phyloP scores from a whole-genome alignment of 2,888 invertebrate genomes.

The Aporophyla nigra region DNA sequence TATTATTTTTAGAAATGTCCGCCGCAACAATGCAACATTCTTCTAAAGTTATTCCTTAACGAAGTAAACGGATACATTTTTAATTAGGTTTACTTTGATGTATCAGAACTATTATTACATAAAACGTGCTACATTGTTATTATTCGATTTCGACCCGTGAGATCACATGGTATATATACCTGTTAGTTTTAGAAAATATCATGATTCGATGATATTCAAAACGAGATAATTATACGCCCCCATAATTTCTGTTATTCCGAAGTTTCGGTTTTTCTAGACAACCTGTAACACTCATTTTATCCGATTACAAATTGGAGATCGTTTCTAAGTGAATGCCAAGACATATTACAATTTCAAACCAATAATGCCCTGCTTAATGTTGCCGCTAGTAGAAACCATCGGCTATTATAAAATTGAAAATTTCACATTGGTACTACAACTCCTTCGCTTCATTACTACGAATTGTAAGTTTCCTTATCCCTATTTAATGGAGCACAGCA shows the following conservation, averaged over 20 bases:
- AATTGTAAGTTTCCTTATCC: not conserved
- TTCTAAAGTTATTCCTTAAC: slow-evolving; percentile 5
- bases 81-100: not conserved
- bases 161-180: not conserved
- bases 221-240: not conserved
- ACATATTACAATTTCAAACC: no score
- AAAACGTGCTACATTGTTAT: slow-evolving; percentile 9
- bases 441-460: not conserved
- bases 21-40: slow-evolving; percentile 1
- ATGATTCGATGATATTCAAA: not conserved
- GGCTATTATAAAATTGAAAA: not conserved
- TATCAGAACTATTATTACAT: not conserved
- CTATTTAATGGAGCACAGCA: not conserved
- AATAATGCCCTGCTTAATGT: no score
- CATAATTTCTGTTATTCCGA: not conserved
- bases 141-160: not conserved
- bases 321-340: not conserved
- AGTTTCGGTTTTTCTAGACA: not conserved
- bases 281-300: not conserved
- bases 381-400: not conserved
- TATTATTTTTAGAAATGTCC: not conserved
- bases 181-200: not conserved
- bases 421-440: not conserved
- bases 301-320: not conserved
- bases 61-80: not conserved